These are phyloP conservation scores for Lasioglossum zephyrum DNA, from an alignment of 2,888 invertebrate genomes.

Conservation along the genomic window DNA sequence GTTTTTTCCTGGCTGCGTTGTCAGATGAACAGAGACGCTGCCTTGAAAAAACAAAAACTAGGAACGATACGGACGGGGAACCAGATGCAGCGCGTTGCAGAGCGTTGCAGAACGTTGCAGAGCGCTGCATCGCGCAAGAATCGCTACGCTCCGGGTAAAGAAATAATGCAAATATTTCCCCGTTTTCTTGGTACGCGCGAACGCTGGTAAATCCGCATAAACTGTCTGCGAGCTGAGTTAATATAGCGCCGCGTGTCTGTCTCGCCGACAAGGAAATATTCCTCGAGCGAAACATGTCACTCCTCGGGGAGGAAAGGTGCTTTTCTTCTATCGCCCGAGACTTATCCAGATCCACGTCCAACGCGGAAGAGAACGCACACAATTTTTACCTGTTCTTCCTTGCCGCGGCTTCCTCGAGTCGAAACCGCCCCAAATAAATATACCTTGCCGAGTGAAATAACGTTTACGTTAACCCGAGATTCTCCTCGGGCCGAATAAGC, in stretches of 20 bases:
- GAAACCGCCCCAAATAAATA: not conserved
- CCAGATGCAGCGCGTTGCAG: not conserved
- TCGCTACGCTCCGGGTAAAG: not conserved
- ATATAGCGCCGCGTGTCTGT: conserved; percentile 31
- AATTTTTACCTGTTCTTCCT: not conserved
- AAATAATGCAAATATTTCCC: conserved; percentile 11
- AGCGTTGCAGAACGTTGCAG: not conserved
- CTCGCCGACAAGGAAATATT: conserved; percentile 20
- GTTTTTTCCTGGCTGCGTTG: not conserved
- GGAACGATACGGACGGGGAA: not conserved
- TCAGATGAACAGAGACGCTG: not conserved
- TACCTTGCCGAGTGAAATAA: not conserved
- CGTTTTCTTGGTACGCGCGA: not conserved
- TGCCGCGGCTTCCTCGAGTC: not conserved
- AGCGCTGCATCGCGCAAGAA: not conserved
- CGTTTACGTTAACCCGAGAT: not conserved
- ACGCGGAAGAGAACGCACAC: not conserved
- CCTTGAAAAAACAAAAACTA: not conserved
- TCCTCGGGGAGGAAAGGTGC: not conserved
- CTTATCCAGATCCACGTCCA: not conserved
- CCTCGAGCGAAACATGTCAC: conserved; percentile 18
- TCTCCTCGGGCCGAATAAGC: not conserved
- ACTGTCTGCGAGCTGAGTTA: conserved; percentile 36
- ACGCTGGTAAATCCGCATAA: conserved; percentile 20
- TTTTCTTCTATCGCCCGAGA: not conserved